phyloP scores from a whole-genome alignment of 2,113 vertebrate species.

The Myrmophylax atrothorax region DNA sequence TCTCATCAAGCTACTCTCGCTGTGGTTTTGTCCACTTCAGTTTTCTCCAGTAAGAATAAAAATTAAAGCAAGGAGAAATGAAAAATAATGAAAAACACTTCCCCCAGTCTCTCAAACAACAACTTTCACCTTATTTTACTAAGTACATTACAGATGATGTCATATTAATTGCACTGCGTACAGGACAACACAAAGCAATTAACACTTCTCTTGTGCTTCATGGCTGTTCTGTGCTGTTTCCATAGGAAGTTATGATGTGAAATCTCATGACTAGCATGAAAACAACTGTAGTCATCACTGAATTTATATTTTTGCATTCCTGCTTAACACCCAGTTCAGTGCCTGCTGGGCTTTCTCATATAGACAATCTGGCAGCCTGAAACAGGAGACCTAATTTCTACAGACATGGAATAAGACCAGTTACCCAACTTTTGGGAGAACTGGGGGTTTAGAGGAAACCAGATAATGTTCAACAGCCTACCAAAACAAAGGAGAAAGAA shows the following conservation, averaged over 20 bases:
- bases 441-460: background rate
- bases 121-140: background rate
- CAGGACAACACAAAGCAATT: constrained; percentile 37
- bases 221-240: background rate
- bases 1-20: background rate
- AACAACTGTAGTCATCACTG: background rate
- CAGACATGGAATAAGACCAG: background rate
- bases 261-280: constrained; percentile 43
- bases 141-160: background rate
- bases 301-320: background rate
- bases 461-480: background rate
- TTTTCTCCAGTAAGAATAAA: background rate
- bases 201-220: background rate
- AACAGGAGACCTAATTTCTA: background rate
- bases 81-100: background rate
- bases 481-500: background rate
- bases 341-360: background rate
- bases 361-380: background rate
- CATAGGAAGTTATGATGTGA: background rate
- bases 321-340: background rate
- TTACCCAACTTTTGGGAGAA: background rate
- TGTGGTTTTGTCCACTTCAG: background rate
- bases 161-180: background rate
- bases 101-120: background rate
- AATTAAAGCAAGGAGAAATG: background rate